Evolutionary conservation across 1,140 invertebrate species (phyloP), one percentile per base, ranked within the genome.

Genomic region (Melanaphis sacchari): DNA sequence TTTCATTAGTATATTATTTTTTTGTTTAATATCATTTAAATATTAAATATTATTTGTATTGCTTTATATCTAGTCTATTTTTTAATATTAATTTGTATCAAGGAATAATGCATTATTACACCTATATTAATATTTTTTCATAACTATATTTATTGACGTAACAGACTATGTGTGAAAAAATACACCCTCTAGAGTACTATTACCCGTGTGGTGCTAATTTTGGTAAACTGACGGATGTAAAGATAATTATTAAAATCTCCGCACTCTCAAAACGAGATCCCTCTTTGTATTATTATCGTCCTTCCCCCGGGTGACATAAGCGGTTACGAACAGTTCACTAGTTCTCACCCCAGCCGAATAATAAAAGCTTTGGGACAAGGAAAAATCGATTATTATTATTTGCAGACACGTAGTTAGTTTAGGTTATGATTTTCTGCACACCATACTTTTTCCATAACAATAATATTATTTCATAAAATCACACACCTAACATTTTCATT

Each of bases 321-420:
- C 91, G 91, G 91, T 93, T 93, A 93, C 91, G 91, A 93, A 93
- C 91, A 93, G 91, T 93, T 93, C 91, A 93, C 91, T 93, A 93
- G 91, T 93, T 93, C 81, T 81, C 91, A 93, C 91, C 91, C 91
- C 81, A 93, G 59, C 91, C n/a, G 91, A 93, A 93, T 93, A 93
- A 93, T 93, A 93, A 93, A 93, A 93, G 91, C 91, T 93, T 93
- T 24, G 76, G 66, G 43, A 91, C 90, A 82, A 92, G 91, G 91
- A 85, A 93, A 93, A 84, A 93, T 93, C 91, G 91, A 93, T 93
- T 93, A 93, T 93, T 93, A 93, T 93, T 93, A 93, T 93, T 93
- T 59, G 89, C 89, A 66, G 52, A 41, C 89, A 41, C 54, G 31
- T 90, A 90, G 89, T 90, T 59, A 41, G 89, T 66, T 90, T 93